A percentile compares a stretch with the other conserved stretches of the same genome.
phyloP scores from a whole-genome alignment of 2,797 vertebrate genomes.

The Clamator glandarius region DNA sequence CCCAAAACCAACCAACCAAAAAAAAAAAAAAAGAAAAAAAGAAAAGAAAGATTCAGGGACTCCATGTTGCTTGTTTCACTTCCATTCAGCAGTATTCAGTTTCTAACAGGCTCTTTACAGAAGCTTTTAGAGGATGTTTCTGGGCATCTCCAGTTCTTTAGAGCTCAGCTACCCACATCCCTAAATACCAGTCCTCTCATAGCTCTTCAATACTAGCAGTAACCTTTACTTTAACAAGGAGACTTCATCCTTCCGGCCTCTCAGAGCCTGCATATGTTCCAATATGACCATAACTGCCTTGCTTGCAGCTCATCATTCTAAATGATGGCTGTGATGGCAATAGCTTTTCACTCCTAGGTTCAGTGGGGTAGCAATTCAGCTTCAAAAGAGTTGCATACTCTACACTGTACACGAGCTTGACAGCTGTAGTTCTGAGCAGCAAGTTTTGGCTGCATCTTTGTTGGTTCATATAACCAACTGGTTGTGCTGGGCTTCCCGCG shows the following conservation, averaged over 20 bases:
- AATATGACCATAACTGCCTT: background rate
- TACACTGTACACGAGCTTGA: background rate
- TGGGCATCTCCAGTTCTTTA: background rate
- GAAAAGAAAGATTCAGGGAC: background rate
- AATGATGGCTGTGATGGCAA: background rate
- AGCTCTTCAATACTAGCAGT: background rate
- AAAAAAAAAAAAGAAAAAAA: no score
- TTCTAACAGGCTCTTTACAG: background rate
- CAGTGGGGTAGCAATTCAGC: background rate
- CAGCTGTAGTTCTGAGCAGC: background rate
- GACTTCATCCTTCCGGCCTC: background rate
- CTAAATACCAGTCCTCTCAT: background rate
- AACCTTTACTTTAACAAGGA: background rate
- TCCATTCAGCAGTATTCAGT: background rate
- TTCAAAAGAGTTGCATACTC: background rate
- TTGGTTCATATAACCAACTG: background rate
- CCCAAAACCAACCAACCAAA: no score
- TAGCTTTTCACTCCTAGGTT: background rate
- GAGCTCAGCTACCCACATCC: background rate
- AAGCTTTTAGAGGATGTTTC: background rate
- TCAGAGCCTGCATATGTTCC: background rate
- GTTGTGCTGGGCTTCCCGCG: background rate
- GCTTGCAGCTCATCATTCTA: background rate
- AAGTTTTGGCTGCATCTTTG: background rate
- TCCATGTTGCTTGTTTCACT: background rate